Conservation (phyloP, 2,888 invertebrate genomes). For the Serrognathus titanus region DNA sequence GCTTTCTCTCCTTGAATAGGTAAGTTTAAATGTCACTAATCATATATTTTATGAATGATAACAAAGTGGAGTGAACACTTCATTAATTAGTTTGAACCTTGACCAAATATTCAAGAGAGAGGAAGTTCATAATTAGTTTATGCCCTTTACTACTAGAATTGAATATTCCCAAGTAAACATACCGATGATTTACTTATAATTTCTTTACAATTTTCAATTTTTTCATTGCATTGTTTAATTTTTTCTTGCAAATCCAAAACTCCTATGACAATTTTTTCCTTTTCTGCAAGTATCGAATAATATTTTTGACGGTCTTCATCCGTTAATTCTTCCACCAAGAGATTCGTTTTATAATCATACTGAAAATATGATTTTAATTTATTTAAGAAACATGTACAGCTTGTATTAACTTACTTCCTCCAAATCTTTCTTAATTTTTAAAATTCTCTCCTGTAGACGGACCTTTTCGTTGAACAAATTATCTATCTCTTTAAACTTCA, state of each 20-base stretch:
- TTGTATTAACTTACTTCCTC: conserved; percentile 22
- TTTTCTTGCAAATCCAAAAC: conserved; percentile 27
- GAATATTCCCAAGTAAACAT: neutral
- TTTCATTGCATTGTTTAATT: conserved; percentile 27
- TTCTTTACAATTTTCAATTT: conserved; percentile 26
- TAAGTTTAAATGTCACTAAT: no score
- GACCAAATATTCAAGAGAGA: no score
- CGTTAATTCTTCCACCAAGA: conserved; percentile 28
- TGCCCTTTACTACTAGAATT: no score
- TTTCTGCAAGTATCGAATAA: conserved; percentile 26
- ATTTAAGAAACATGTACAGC: neutral
- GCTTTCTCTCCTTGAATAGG: no score
- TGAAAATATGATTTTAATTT: neutral
- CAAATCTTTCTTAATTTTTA: conserved; percentile 28
- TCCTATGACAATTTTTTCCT: conserved; percentile 24
- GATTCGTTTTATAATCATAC: neutral
- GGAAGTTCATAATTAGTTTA: no score
- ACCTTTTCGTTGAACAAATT: conserved; percentile 30
- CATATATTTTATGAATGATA: no score
- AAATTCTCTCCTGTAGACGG: conserved; percentile 29
- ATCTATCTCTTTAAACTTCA: conserved; percentile 30
- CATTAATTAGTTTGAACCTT: no score
- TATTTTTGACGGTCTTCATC: conserved; percentile 30
- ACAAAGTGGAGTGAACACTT: no score
- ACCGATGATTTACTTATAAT: conserved; percentile 28